Evolutionary conservation across 2,888 invertebrate genomes (phyloP), one percentile per base, ranked within the genome.

Genomic region (Athetis lepigone): DNA sequence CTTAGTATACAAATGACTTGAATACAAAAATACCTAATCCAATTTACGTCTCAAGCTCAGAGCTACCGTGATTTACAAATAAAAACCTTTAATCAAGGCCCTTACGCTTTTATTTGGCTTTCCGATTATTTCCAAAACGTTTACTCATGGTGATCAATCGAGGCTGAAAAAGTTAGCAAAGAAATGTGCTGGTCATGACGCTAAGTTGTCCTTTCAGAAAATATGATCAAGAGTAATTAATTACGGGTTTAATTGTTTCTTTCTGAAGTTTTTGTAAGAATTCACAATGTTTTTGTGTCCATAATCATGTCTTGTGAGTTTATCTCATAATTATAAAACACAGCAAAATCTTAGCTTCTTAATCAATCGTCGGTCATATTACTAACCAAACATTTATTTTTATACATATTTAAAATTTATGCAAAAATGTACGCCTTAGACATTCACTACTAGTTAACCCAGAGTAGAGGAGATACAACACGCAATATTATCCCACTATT

Each of bases 61-160:
- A 11, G 29, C 8, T 29, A 33, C 11, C 33, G 8, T 33, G 33
- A 33, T 33, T 33, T 33, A 33, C 23, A 23, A 55, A 55, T 18
- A 19, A 19, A 18, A 46, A n/a, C 37, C 13, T 11, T 33, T 25
- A 19, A 58, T 18, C 8, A 4, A 2, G 4, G 9, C 16, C 13
- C 9, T 19, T 16, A 42, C 4, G n/a, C 7, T n/a, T 42, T 43
- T 33, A 40, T 25, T 27, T 37, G 16, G 4, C 13, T 42, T 29
- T 18, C 16, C 8, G 65, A 45, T 46, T 40, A 29, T 49, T 65
- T 19, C n/a, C 19, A 39, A 58, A 46, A 13, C 18, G 49, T 45
- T 18, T 18, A 6, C 29, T 70, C 70, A 70, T 13, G 18, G 0
- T 18, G 18, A 46, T 58, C 54, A 40, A 64, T 70, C 9, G 29